phyloP scores from a whole-genome alignment of 2,797 vertebrate species.

The Trematomus bernacchii region DNA sequence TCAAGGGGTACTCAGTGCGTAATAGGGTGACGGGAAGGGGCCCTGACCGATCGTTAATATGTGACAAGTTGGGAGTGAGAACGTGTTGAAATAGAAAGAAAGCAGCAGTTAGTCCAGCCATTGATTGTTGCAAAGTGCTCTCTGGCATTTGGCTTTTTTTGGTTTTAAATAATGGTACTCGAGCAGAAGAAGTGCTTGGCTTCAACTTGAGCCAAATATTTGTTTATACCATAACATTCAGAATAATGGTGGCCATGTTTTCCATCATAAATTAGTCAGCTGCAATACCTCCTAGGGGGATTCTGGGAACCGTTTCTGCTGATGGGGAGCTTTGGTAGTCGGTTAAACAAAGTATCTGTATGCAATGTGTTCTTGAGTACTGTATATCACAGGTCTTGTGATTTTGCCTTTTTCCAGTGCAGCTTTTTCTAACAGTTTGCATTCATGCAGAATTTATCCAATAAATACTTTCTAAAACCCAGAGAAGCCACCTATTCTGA shows the following conservation, averaged over 20 bases:
- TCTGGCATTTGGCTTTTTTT: constrained; percentile 46
- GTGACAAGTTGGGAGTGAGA: no score
- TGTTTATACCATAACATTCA: constrained; percentile 50
- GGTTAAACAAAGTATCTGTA: constrained; percentile 54
- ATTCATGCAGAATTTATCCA: not conserved
- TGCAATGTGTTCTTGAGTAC: not conserved
- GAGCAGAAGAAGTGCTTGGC: constrained; percentile 42
- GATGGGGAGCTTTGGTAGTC: constrained; percentile 58
- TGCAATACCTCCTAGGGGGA: constrained; percentile 56
- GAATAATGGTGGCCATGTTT: constrained; percentile 42
- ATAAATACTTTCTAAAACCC: constrained; percentile 15
- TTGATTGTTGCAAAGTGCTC: constrained; percentile 37
- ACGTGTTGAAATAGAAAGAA: not conserved
- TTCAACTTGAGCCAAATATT: constrained; percentile 41
- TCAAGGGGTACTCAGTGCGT: no score
- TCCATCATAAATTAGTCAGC: constrained; percentile 47
- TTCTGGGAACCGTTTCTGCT: constrained; percentile 61
- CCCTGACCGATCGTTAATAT: no score
- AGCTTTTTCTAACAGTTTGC: not conserved
- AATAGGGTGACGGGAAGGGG: no score
- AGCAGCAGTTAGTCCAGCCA: constrained; percentile 39
- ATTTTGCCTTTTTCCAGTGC: not conserved
- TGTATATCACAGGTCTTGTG: not conserved
- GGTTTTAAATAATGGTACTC: constrained; percentile 48
- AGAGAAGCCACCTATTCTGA: constrained; percentile 3